These are phyloP conservation scores for Hymenopus coronatus DNA, from an alignment of 2,888 invertebrate genomes.

Conservation along the genomic window DNA sequence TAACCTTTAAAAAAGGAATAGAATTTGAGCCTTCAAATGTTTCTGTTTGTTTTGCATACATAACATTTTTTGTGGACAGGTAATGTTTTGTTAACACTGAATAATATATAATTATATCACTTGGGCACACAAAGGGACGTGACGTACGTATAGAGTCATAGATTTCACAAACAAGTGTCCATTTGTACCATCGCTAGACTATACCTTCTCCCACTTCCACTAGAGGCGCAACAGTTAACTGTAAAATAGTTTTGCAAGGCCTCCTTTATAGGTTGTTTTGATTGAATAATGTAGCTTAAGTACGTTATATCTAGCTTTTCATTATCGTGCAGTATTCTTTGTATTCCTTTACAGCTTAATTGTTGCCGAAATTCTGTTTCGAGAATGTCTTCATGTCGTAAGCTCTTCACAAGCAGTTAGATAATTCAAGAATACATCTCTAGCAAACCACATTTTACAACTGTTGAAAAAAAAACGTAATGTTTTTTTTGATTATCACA, in stretches of 20 bases:
- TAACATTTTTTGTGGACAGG: not conserved
- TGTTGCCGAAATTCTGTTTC: no score
- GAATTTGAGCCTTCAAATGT: not conserved
- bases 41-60: not conserved
- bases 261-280: not conserved
- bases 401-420: no score
- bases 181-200: not conserved
- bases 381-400: no score
- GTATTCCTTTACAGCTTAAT: no score
- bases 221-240: not conserved
- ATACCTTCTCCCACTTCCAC: not conserved
- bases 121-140: not conserved
- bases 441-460: no score
- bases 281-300: not conserved
- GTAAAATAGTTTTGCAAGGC: not conserved
- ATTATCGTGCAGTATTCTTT: no score
- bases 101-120: not conserved
- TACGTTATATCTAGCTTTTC: not conserved
- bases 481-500: no score
- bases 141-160: not conserved
- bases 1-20: not conserved
- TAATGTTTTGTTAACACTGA: not conserved
- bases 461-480: no score
- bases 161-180: not conserved
- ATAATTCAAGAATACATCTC: no score